Base-by-base conservation (phyloP, 1,140 invertebrate genomes). In the Drosophila busckii region DNA sequence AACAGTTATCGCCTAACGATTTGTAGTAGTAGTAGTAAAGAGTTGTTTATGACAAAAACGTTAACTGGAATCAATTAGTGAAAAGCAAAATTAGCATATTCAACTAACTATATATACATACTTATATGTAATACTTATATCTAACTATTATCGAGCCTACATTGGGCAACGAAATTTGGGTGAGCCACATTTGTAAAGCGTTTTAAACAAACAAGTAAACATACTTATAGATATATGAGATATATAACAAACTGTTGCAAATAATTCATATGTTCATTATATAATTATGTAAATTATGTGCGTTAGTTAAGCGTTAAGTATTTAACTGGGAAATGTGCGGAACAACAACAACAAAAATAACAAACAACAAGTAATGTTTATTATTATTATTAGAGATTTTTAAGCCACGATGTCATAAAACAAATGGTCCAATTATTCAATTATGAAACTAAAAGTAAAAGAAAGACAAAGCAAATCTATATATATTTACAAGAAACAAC, bases 341-440 rank as follows among this genome's bases (percentile, higher is more conserved):
- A 59, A 45, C 55, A 53, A 55, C 29, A 66, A 73, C n/a, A n/a
- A n/a, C n/a, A n/a, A n/a, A n/a, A n/a, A n/a, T n/a, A n/a, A n/a
- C n/a, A n/a, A n/a, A n/a, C n/a, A n/a, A n/a, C 46, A 83, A 59
- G 46, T 52, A 52, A 56, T 52, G 45, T 65, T 58, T 58, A 73
- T 52, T 44, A 55, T 53, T 69, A 63, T 32, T 34, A 64, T 52
- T 70, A 76, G 56, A 37, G 44, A 82, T 61, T 50, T 50, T 26
- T 52, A 75, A 80, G 68, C 73, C 73, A 78, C 73, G 56, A 64
- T 45, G 70, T 62, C 59, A 70, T 56, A 68, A 70, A 84, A 85
- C 66, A 75, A 84, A 84, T 84, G 73, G 71, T 84, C 80, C 80
- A 84, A 84, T 84, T 84, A 84, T 78, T 84, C 64, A 84, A 82